Evolutionary conservation across 2,797 vertebrate genomes (phyloP).

Genomic region (Sebastes iracundus): DNA sequence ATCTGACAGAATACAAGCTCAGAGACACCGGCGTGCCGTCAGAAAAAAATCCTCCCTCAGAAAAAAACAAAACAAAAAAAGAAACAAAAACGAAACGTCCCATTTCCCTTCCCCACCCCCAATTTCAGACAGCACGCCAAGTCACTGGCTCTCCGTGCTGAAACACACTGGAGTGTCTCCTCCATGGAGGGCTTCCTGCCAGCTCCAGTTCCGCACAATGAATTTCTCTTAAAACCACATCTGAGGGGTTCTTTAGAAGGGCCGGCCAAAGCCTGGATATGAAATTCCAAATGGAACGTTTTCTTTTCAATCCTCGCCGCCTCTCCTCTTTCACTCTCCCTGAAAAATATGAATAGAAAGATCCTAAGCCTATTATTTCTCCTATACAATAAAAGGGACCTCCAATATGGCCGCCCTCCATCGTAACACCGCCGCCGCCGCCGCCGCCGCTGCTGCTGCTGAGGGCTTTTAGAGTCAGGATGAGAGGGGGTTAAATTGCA

Average conservation of each 20-base stretch:
- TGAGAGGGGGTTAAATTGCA: slow-evolving; percentile 43
- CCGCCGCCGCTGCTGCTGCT: slow-evolving; percentile 1
- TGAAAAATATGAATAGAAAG: slow-evolving; percentile 82
- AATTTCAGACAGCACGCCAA: slow-evolving; percentile 56
- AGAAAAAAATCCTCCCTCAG: slow-evolving; percentile 34
- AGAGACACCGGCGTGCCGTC: slow-evolving; percentile 39
- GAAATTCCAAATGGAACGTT: slow-evolving; percentile 83
- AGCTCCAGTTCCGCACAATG: slow-evolving; percentile 83
- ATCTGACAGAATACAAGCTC: slow-evolving; percentile 50
- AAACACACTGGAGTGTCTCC: slow-evolving; percentile 72
- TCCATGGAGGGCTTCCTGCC: slow-evolving; percentile 74
- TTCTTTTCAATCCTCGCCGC: slow-evolving; percentile 79
- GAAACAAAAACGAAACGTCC: slow-evolving; percentile 49
- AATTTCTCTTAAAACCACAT: slow-evolving; percentile 87
- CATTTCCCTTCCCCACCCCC: slow-evolving; percentile 53
- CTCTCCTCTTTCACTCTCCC: slow-evolving; percentile 66
- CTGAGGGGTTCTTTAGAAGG: slow-evolving; percentile 79
- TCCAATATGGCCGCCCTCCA: slow-evolving; percentile 69
- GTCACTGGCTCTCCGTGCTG: slow-evolving; percentile 61
- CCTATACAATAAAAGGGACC: slow-evolving; percentile 75
- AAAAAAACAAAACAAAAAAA: slow-evolving; percentile 14
- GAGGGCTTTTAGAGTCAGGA: slow-evolving; percentile 31
- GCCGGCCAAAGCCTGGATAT: slow-evolving; percentile 80
- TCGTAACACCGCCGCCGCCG: slow-evolving; percentile 38
- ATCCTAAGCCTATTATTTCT: slow-evolving; percentile 85